Evolutionary conservation across 2,113 vertebrate genomes (phyloP), one percentile per base, ranked within the genome.

Genomic region (Hippocampus comes): DNA sequence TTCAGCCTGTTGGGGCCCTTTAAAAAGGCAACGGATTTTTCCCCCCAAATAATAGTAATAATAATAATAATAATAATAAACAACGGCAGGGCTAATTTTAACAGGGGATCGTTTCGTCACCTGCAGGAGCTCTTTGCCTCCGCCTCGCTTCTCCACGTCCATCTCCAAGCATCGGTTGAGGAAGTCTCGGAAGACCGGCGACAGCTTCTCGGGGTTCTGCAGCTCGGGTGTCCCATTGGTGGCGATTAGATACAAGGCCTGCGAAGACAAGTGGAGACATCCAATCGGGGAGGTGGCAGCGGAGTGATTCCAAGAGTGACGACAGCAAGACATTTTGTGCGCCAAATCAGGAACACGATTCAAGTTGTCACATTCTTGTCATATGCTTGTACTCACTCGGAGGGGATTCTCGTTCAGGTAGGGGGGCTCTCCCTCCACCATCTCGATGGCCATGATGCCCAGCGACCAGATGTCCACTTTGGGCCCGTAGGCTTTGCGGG

Each of bases 381-480:
- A 34, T 4, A 46, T 8, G 9, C 14, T 63, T 68, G 15, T 42
- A 84, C 94, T 93, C 92, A 99, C 97, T 93, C 97, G 93, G 77
- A 99, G 91, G 17, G 97, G 97, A 89, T 99, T 99, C 86, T 99
- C 97, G 0, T 99, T 99, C 89, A 99, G 97, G 89, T 99, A 99
- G 0, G 97, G 97, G 34, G 97, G 97, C 38, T 99, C 97, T 84
- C 97, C 97, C 92, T 99, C 97, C 38, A 99, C 96, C 97, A 99
- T 99, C 89, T 99, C 97, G 43, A 99, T 99, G 38, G 97, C 97
- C 97, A 99, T 98, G 78, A 99, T 99, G 49, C 97, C 97, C 84
- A 99, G 90, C 18, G 97, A 99, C 97, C 97, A 99, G 83, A 99
- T 98, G 77, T 99, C 97, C 61, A 99, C 97, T 85, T 99, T 99